These are phyloP conservation scores for Campoplex nolae DNA, from an alignment of 2,888 invertebrate species.

Conservation along the genomic window DNA sequence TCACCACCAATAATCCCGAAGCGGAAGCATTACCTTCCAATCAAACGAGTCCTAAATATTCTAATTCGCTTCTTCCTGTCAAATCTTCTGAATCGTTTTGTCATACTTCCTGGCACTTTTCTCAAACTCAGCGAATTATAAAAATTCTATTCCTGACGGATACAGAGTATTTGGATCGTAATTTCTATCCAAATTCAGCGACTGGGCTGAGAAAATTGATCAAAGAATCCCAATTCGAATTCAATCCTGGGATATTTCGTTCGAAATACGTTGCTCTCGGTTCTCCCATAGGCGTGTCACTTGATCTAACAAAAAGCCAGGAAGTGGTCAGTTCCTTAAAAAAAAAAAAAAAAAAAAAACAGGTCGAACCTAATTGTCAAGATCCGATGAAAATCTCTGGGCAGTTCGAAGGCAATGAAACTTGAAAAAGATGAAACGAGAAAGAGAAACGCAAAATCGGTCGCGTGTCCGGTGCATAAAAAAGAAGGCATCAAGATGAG, in stretches of 20 bases:
- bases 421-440: not conserved
- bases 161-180: too few relatives aligned
- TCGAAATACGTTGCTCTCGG: too few relatives aligned
- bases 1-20: constrained; percentile 20
- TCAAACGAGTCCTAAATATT: not conserved
- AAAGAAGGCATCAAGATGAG: not conserved
- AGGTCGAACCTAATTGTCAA: not conserved
- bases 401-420: not conserved
- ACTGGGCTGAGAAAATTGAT: not conserved
- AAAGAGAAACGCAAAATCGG: not conserved
- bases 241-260: too few relatives aligned
- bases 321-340: too few relatives aligned
- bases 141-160: too few relatives aligned
- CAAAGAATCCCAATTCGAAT: too few relatives aligned
- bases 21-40: not conserved
- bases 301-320: too few relatives aligned
- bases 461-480: constrained; percentile 7
- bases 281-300: too few relatives aligned
- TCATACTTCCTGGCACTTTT: not conserved
- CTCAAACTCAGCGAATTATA: not conserved
- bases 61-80: not conserved
- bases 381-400: not conserved
- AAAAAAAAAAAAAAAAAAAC: too few relatives aligned
- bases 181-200: not conserved
- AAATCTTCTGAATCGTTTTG: not conserved